Base-by-base conservation (phyloP, 1,140 invertebrate species). In the Charaxes varanes region DNA sequence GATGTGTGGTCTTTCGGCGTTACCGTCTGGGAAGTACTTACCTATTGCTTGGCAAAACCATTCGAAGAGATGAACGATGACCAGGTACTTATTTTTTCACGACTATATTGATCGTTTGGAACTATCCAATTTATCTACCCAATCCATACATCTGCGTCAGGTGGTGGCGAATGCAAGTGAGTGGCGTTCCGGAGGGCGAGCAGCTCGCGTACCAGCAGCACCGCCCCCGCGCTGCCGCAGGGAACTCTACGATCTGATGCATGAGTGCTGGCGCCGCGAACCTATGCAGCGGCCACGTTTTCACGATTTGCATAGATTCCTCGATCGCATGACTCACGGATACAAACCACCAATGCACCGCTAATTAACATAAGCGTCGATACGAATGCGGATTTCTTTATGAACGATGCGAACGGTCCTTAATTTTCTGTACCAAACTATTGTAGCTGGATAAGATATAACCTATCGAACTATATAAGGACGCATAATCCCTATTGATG, bases 221-320 rank as follows among this genome's bases (percentile, higher is more conserved):
- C 87, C 92, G 40, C 94, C 94, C 13, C 88, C 92, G 54, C 92
- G 93, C 51, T 97, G 95, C 78, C 93, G 94, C 6, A 90, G 93
- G 45, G 94, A 96, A 74, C 93, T 97, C 42, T 97, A 95, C 82
- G 95, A 97, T 74, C 81, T 98, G 46, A 97, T 97, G 94, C 88
- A 91, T 44, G 94, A 97, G 67, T 97, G 96, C 73, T 98, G 96
- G 96, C 93, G 95, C 62, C 86, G 93, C 13, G 92, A 94, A 60
- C 93, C 93, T 30, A 74, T 87, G 3, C 91, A 92, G 63, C 87
- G 96, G n/a, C 96, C 96, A 8, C 92, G 91, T 42, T 98, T 97
- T 84, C 87, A 91, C 41, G 94, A 97, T 81, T 94, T 97, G 43
- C 93, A 96, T 71, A 87, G 96, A 64, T 97, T 96, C 84, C 87